These are phyloP conservation scores for Mycetomoellerius zeteki DNA, from an alignment of 1,140 invertebrate species.

Conservation along the genomic window DNA sequence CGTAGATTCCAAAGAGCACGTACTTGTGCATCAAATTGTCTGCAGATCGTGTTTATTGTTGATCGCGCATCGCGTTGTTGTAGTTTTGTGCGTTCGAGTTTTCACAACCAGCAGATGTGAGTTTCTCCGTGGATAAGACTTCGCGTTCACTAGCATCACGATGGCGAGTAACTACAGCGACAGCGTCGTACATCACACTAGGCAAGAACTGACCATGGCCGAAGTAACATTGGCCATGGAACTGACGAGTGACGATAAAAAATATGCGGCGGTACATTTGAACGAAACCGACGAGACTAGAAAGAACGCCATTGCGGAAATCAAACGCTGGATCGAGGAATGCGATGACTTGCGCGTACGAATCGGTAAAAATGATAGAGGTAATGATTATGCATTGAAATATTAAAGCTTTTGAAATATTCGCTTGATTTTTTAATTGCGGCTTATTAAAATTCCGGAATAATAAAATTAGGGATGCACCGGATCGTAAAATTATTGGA, in stretches of 20 bases:
- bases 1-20: neutral
- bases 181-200: neutral
- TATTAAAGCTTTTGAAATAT: too few relatives aligned
- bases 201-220: neutral
- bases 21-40: neutral
- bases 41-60: too few relatives aligned
- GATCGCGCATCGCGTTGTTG: neutral
- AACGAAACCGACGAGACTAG: conserved; percentile 80
- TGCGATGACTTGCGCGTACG: conserved; percentile 69
- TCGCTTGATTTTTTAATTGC: neutral
- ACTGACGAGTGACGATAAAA: conserved; percentile 68
- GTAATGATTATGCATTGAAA: neutral
- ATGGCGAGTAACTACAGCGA: neutral
- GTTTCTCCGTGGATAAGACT: neutral
- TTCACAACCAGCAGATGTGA: neutral
- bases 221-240: too few relatives aligned
- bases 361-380: conserved; percentile 73
- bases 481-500: too few relatives aligned
- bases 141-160: neutral
- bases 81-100: neutral
- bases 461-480: neutral
- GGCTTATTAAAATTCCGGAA: neutral
- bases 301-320: conserved; percentile 77
- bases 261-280: conserved; percentile 77
- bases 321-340: conserved; percentile 78